These are phyloP conservation scores for Parnassius orleans DNA, from an alignment of 2,888 invertebrate genomes.

Conservation along the genomic window DNA sequence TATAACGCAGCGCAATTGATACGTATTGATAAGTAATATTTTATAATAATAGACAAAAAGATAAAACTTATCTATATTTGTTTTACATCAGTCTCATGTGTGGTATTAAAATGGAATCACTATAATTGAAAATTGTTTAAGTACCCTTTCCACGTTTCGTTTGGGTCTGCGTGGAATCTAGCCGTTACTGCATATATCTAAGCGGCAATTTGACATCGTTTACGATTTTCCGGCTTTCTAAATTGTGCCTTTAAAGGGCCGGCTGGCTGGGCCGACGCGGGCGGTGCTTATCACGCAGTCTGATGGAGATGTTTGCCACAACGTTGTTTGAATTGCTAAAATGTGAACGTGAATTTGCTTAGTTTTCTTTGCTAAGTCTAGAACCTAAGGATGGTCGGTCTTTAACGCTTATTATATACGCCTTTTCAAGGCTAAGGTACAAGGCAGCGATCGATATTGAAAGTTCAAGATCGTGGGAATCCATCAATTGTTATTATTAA, in stretches of 20 bases:
- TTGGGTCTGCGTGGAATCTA: conserved; percentile 23
- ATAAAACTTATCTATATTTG: no score
- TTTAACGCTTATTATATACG: no score
- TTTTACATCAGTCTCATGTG: no score
- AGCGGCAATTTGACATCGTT: conserved; percentile 56
- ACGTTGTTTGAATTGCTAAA: conserved; percentile 17
- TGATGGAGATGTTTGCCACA: conserved; percentile 13
- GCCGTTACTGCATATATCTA: conserved; percentile 42
- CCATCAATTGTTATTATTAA: neutral
- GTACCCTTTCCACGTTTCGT: conserved; percentile 5
- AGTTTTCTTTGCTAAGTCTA: no score
- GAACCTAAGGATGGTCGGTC: no score
- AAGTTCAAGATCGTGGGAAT: conserved; percentile 1
- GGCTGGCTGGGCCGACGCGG: conserved; percentile 14
- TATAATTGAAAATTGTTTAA: neutral
- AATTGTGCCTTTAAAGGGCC: conserved; percentile 50
- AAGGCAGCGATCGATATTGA: neutral
- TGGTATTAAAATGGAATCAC: neutral
- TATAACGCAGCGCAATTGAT: no score
- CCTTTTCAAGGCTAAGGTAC: no score
- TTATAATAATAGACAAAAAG: no score
- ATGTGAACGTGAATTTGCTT: conserved; percentile 3
- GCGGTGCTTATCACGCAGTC: conserved; percentile 18
- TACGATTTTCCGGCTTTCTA: conserved; percentile 71
- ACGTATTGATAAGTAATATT: no score